Evolutionary conservation across 1,140 invertebrate genomes (phyloP), one percentile per base, ranked within the genome.

Genomic region (Drosophila malerkotliana): DNA sequence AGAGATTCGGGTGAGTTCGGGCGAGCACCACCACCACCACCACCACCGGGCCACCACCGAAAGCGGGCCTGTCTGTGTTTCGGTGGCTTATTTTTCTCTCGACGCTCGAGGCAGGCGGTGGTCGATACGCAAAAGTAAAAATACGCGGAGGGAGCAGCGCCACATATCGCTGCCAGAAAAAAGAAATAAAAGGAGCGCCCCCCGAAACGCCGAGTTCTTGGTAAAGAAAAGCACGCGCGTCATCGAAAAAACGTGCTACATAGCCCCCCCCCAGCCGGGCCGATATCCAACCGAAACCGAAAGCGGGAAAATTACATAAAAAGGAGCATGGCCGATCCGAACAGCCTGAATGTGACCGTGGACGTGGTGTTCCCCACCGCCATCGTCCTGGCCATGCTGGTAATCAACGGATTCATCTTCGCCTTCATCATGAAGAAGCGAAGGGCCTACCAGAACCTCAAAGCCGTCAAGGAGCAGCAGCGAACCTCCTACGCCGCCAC

Each of bases 201-300:
- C 4, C 34, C 9, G 49, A 37, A 26, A 21, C 58, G 32, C 56
- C 41, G 18, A 30, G 21, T 21, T 21, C 3, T 3, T 21, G 21
- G 2, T 21, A 21, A 54, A 37, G 18, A 75, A 58, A 87, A 85
- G 82, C 78, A 87, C 82, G 66, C 82, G 82, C 83, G 68, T 78
- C 69, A 82, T 72, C 61, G 53, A 44, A 52, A 85, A 88, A 82
- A 83, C 79, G 82, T 88, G 79, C 62, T 82, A 57, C 34, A 7
- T 28, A 28, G 26, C 6, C 26, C 26, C 37, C 37, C 49, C 21
- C 56, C 32, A 52, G 21, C 12, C 24, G 5, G 18, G n/a, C 30
- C 28, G 8, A 66, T 52, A 30, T 30, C 21, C 21, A 21, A 3
- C 32, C 18, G 15, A 18, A 28, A 60, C 26, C 55, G 51, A 64